Base-by-base conservation (phyloP, 1,140 invertebrate genomes). In the Thalassaphorura encarpata region DNA sequence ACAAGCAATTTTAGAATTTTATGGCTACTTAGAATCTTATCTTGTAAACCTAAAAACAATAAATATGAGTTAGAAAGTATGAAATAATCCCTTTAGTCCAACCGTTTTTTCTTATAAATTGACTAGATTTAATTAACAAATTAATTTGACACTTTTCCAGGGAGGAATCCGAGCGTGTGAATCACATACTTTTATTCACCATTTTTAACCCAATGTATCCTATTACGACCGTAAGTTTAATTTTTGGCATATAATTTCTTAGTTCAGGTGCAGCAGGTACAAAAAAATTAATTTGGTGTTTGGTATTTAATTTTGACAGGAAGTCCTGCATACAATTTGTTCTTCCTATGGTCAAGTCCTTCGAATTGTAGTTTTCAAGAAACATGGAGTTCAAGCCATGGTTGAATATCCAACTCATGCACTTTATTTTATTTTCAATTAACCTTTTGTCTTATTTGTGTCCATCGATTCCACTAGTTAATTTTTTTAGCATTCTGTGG, bases 281-380 rank as follows among this genome's bases (percentile, higher is more conserved):
- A 41, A 33, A 23, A 52, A n/a, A n/a, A 52, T 5, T 19, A 6
- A 42, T 24, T 29, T 56, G 31, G 33, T 56, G 39, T 27, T n/a
- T n/a, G n/a, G n/a, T n/a, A n/a, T n/a, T n/a, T n/a, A n/a, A n/a
- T n/a, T 80, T 76, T 85, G 85, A 2, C 82, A 95, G 93, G 92
- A 97, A 76, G 93, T 98, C 42, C 83, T 97, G 70, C 89, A 97
- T 77, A 94, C 93, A 65, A 98, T 99, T 71, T 93, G 89, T 72
- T 80, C 83, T 64, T 84, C 90, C 52, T 89, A 89, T 77, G 95
- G 95, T 27, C 85, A 92, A 71, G 94, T 99, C n/a, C 81, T 90
- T 62, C 82, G 94, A 66, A 97, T 99, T 75, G 95, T 98, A 48
- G 95, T 99, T 67, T 97, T 98, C 76, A 94, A 94, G 80, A 97